These are phyloP conservation scores for Dorcus parallelipipedus DNA, from an alignment of 2,888 invertebrate species.

Conservation along the genomic window DNA sequence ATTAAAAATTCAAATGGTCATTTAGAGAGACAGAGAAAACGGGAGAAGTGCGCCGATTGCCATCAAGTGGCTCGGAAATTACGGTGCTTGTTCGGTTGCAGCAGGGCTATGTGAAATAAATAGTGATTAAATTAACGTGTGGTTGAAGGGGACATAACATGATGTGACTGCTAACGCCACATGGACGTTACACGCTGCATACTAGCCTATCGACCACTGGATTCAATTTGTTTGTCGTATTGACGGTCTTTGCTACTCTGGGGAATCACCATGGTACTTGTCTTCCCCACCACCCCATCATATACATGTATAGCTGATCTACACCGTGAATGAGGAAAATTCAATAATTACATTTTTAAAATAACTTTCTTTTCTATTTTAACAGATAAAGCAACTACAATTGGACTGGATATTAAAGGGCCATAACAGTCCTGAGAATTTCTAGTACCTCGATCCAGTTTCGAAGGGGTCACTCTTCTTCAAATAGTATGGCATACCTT, in stretches of 20 bases:
- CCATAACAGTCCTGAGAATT: too few relatives aligned
- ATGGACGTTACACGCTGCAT: slow-evolving; percentile 13
- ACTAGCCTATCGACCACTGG: slow-evolving; percentile 14
- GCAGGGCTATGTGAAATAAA: slow-evolving; percentile 21
- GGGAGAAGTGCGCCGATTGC: slow-evolving; percentile 14
- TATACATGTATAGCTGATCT: too few relatives aligned
- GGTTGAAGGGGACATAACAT: slow-evolving; percentile 10
- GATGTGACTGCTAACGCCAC: slow-evolving; percentile 10
- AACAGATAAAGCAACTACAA: too few relatives aligned
- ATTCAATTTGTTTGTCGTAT: slow-evolving; percentile 26
- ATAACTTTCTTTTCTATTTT: too few relatives aligned
- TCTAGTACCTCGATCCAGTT: too few relatives aligned
- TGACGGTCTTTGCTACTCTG: slow-evolving; percentile 21
- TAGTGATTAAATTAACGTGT: slow-evolving; percentile 22
- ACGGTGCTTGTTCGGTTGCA: slow-evolving; percentile 22
- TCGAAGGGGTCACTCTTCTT: too few relatives aligned
- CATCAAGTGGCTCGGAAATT: slow-evolving; percentile 24
- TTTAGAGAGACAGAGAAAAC: slow-evolving; percentile 5
- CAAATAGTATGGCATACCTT: too few relatives aligned
- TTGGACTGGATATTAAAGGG: too few relatives aligned
- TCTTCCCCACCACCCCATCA: neutral
- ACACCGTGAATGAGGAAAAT: too few relatives aligned
- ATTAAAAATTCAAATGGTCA: slow-evolving; percentile 24
- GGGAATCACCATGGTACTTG: neutral
- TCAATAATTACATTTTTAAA: too few relatives aligned